Evolutionary conservation across 37 sponge, comb jelly and placozoan species (phyloP), one percentile per base, ranked within the genome.

Genomic region (Crambe crambe): DNA sequence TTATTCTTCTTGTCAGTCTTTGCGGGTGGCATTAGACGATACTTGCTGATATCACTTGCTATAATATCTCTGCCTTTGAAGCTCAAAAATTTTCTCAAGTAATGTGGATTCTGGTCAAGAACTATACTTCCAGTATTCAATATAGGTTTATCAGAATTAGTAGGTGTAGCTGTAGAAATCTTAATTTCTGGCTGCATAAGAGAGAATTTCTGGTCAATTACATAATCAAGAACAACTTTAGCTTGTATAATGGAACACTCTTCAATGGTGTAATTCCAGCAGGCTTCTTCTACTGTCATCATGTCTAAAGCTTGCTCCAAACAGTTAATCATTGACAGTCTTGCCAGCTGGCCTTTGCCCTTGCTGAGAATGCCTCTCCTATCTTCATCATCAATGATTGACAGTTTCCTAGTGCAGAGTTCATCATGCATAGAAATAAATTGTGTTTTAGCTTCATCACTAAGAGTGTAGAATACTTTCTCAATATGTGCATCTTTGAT

Each of bases 361-460:
- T 73, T 73, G 56, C 74, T 74, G 8, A 74, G 36, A 1, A 74
- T 27, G 2, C 75, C 75, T 58, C 75, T 9, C 3, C 58, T 2
- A 34, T 74, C 37, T 29, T 74, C 75, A 20, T 74, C 75, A 57
- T 74, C 75, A 56, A 36, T 23, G 20, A 71, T 57, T 30, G 37
- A 17, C 4, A 39, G 26, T 37, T 57, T 56, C 17, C 35, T 32
- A 2, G 25, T 37, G 35, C 32, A 9, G 1, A 74, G 12, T 10
- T 4, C 58, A 57, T 74, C 75, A 20, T 74, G 75, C 1, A 6
- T 3, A 1, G 10, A 1, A 1, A 57, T 56, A 29, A 74, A 74
- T 21, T 3, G 36, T 6, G 3, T 2, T 37, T 32, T 23, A 2
- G 37, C 75, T 9, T 54, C 58, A 1, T 56, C 58, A 34, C 20